These are phyloP conservation scores for Formica selysi DNA, from an alignment of 1,140 invertebrate species.

Conservation along the genomic window DNA sequence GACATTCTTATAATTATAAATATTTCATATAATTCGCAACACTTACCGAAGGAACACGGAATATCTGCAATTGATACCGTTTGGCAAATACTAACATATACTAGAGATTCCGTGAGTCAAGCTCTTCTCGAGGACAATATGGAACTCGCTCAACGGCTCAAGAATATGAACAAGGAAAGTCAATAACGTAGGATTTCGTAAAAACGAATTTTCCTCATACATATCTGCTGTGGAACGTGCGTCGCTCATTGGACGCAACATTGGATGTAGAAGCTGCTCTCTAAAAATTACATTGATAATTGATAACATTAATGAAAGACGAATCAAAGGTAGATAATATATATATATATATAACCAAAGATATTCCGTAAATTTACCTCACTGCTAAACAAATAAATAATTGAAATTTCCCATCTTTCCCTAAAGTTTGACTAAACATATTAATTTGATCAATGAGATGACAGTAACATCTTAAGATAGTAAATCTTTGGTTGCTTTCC, in stretches of 20 bases:
- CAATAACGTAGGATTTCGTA: conserved; percentile 93
- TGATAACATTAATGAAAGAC: neutral
- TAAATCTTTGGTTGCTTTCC: conserved; percentile 88
- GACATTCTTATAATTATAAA: neutral
- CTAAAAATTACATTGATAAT: conserved; percentile 86
- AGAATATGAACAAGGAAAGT: conserved; percentile 97
- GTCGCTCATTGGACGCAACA: conserved; percentile 94
- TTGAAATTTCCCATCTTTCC: conserved; percentile 99
- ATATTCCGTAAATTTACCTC: conserved; percentile 77
- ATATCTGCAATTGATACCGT: conserved; percentile 51
- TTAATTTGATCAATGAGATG: conserved; percentile 95
- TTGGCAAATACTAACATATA: conserved; percentile 79
- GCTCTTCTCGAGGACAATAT: conserved; percentile 97
- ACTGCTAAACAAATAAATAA: conserved; percentile 95
- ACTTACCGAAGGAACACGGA: conserved; percentile 48
- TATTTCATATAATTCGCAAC: conserved; percentile 27
- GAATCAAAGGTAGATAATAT: neutral
- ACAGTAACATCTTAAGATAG: conserved; percentile 92
- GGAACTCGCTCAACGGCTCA: conserved; percentile 96
- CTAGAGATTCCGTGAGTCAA: conserved; percentile 96
- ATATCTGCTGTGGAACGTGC: conserved; percentile 95
- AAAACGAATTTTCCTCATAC: conserved; percentile 98
- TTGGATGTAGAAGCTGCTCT: conserved; percentile 96
- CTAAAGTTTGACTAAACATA: conserved; percentile 93
- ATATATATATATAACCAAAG: neutral